A percentile compares a stretch with the other conserved stretches of the same genome.
These are phyloP conservation scores for Falcaria lacertinaria DNA, from an alignment of 2,888 invertebrate genomes.

Conservation along the genomic window DNA sequence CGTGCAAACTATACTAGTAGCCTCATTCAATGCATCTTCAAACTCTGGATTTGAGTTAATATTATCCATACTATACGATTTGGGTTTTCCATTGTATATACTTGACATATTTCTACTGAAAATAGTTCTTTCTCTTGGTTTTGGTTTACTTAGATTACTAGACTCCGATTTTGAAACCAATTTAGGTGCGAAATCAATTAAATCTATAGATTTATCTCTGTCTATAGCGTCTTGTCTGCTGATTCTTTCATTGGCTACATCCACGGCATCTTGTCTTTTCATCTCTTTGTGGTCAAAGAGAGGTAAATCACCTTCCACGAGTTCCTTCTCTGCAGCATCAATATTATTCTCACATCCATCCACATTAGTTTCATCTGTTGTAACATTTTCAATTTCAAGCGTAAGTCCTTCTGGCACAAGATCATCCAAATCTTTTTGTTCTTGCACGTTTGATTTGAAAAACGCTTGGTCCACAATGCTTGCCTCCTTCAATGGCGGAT, in stretches of 20 bases:
- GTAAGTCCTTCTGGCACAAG: conserved; percentile 26
- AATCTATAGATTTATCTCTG: conserved; percentile 19
- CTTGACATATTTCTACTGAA: conserved; percentile 50
- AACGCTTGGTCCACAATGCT: conserved; percentile 64
- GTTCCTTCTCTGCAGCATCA: conserved; percentile 23
- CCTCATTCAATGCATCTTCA: conserved; percentile 54
- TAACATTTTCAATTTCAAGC: conserved; percentile 53
- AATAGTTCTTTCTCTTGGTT: conserved; percentile 38
- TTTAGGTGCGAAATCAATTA: conserved; percentile 28
- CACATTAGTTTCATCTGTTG: conserved; percentile 59
- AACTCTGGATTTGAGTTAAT: conserved; percentile 45
- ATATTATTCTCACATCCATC: conserved; percentile 31
- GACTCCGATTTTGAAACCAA: conserved; percentile 44
- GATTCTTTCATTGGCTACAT: conserved; percentile 34
- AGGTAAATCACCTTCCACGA: conserved; percentile 34
- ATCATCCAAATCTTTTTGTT: conserved; percentile 21
- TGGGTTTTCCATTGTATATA: conserved; percentile 64
- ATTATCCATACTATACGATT: conserved; percentile 66
- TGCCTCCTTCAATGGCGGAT: conserved; percentile 41
- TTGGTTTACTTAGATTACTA: conserved; percentile 22
- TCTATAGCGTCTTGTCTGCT: conserved; percentile 40
- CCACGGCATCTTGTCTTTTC: conserved; percentile 57
- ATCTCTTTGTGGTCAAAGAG: conserved; percentile 45
- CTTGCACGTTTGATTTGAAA: conserved; percentile 39
- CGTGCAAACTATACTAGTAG: conserved; percentile 64